A percentile compares a stretch with the other conserved stretches of the same genome.
These are phyloP conservation scores for Nyctibius grandis DNA, from an alignment of 2,797 vertebrate species.

Conservation along the genomic window DNA sequence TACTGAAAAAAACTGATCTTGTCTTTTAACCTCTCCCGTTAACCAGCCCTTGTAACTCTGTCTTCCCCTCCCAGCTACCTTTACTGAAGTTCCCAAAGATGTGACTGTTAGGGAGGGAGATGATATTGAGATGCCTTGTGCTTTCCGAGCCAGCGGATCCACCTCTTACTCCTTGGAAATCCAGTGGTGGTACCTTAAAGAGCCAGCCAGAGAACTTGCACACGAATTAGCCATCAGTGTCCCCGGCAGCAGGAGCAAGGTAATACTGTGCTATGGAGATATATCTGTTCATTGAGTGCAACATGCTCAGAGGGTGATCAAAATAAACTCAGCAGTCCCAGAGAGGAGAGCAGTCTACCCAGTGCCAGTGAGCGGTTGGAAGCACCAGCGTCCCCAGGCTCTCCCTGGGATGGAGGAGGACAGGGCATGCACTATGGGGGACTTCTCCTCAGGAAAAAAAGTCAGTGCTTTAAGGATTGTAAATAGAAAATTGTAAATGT, in stretches of 20 bases:
- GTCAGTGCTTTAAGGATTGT: background rate
- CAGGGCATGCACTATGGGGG: background rate
- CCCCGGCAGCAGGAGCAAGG: slow-evolving; percentile 85
- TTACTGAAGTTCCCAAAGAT: slow-evolving; percentile 94
- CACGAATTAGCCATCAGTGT: slow-evolving; percentile 85
- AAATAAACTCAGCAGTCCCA: background rate
- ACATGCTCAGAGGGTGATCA: background rate
- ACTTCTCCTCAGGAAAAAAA: background rate
- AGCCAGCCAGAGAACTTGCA: slow-evolving; percentile 80
- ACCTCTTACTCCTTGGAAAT: slow-evolving; percentile 91
- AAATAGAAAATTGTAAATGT: background rate
- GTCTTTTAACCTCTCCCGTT: slow-evolving; percentile 22
- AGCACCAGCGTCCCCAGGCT: background rate
- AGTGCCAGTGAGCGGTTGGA: background rate
- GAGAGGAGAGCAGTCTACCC: background rate
- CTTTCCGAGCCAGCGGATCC: slow-evolving; percentile 87
- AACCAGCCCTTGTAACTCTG: slow-evolving; percentile 41
- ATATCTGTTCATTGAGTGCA: background rate
- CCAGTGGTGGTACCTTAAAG: slow-evolving; percentile 96
- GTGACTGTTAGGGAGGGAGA: slow-evolving; percentile 91
- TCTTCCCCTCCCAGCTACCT: slow-evolving; percentile 79
- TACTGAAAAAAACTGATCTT: background rate
- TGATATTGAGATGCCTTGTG: slow-evolving; percentile 94
- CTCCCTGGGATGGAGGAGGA: background rate
- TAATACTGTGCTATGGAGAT: slow-evolving; percentile 60